Evolutionary conservation across 2,113 vertebrate species (phyloP).

Genomic region (Australoheros scitulus): DNA sequence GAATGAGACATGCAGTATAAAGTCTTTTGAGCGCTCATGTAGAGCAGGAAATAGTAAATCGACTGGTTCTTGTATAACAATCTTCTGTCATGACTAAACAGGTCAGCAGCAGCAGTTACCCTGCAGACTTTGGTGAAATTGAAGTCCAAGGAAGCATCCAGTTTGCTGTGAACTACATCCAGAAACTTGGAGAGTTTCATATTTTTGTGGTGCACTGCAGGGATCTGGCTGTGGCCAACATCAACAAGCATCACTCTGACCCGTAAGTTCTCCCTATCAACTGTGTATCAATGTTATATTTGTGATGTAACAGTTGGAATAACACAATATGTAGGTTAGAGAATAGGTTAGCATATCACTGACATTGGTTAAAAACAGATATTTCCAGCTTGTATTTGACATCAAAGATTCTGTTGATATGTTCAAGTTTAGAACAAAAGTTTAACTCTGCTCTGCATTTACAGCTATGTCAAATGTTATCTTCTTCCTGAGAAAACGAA

Average conservation of each 20-base stretch:
- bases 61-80: no score
- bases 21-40: no score
- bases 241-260: slow-evolving; percentile 89
- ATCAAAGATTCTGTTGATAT: neutral
- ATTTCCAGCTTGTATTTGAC: neutral
- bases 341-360: neutral
- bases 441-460: neutral
- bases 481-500: slow-evolving; percentile 91
- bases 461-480: slow-evolving; percentile 94
- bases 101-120: slow-evolving; percentile 89
- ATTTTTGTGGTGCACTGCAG: slow-evolving; percentile 91
- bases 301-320: neutral
- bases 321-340: neutral
- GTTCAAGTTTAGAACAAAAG: neutral
- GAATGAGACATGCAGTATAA: no score
- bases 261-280: slow-evolving; percentile 83
- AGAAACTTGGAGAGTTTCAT: slow-evolving; percentile 89
- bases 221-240: slow-evolving; percentile 86
- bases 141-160: slow-evolving; percentile 90
- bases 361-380: neutral
- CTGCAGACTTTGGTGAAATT: slow-evolving; percentile 84
- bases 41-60: no score
- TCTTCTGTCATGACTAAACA: slow-evolving; percentile 58
- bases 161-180: slow-evolving; percentile 90
- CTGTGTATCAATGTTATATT: neutral